phyloP scores from a whole-genome alignment of 2,797 vertebrate species.

The Chrysocyon brachyurus region DNA sequence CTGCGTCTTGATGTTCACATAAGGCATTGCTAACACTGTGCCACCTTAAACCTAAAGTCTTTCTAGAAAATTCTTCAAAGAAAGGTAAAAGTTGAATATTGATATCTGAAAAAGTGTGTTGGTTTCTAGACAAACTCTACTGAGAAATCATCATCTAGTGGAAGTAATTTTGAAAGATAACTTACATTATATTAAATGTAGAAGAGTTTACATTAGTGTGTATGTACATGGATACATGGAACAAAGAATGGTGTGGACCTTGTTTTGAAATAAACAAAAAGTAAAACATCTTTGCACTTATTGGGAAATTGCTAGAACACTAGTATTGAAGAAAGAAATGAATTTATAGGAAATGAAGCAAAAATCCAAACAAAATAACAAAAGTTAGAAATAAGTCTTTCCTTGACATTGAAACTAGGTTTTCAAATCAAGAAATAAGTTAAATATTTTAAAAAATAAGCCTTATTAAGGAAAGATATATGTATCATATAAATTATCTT shows the following conservation, averaged over 20 bases:
- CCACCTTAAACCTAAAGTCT: neutral
- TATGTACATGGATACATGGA: neutral
- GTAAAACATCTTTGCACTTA: neutral
- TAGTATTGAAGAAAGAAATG: neutral
- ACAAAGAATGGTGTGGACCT: neutral
- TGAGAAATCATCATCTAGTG: neutral
- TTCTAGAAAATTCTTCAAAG: neutral
- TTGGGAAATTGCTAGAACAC: neutral
- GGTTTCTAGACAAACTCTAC: neutral
- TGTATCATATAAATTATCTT: neutral
- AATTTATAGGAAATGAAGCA: neutral
- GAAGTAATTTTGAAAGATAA: slow-evolving; percentile 6
- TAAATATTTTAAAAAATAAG: neutral
- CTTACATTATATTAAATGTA: neutral
- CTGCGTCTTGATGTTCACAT: neutral
- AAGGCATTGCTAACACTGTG: neutral
- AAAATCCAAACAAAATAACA: neutral
- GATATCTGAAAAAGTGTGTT: neutral
- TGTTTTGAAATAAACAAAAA: neutral
- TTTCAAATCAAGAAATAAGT: slow-evolving; percentile 15
- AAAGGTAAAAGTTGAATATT: neutral
- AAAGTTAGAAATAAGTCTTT: neutral
- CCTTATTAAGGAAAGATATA: neutral
- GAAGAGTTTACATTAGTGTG: neutral
- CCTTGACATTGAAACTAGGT: neutral